phyloP scores from a whole-genome alignment of 2,113 vertebrate species.

The Semnopithecus entellus region DNA sequence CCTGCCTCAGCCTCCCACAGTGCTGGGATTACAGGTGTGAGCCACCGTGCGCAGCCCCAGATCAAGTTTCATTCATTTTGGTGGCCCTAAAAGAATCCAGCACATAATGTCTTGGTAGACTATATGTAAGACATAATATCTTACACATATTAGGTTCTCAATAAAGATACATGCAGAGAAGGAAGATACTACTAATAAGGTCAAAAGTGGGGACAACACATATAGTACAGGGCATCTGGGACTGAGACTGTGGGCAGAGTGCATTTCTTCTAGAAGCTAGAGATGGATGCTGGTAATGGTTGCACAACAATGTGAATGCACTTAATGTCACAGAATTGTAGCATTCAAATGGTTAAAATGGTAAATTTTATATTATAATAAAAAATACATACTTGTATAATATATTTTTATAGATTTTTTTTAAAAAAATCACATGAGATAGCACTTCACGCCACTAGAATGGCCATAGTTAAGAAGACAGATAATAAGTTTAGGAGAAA shows the following conservation, averaged over 20 bases:
- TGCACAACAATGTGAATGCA: neutral
- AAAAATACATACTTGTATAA: neutral
- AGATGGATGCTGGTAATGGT: neutral
- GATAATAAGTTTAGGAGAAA: neutral
- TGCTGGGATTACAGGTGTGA: too few species aligned
- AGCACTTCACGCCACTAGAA: neutral
- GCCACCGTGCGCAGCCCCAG: too few species aligned
- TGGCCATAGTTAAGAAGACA: neutral
- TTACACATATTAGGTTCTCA: neutral
- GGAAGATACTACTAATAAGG: neutral
- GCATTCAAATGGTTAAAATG: neutral
- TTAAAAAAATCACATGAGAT: neutral
- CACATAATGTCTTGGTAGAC: neutral
- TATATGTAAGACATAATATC: neutral
- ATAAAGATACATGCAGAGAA: rapidly evolving
- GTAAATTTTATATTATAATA: neutral
- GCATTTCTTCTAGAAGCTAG: neutral
- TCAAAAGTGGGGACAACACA: neutral
- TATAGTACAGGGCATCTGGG: rapidly evolving
- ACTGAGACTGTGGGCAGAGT: neutral
- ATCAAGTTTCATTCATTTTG: neutral
- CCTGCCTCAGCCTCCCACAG: too few species aligned
- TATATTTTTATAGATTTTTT: neutral
- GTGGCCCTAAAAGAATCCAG: neutral
- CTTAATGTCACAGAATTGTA: neutral